Base-by-base conservation (phyloP, 2,113 vertebrate genomes). In the Corythoichthys haematopterus region DNA sequence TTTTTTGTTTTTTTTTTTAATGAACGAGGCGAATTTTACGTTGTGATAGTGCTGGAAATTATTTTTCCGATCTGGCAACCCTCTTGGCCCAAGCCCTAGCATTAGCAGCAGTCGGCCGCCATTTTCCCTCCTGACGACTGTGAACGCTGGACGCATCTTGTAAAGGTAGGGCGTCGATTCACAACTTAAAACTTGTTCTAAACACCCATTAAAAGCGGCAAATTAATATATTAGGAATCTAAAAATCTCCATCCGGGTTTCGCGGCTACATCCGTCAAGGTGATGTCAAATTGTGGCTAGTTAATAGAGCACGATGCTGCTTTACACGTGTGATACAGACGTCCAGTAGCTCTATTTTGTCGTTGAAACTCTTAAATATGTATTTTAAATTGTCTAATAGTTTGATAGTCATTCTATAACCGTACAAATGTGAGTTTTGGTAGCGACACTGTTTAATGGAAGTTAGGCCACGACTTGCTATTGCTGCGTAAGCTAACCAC, bases 121-220 rank as follows among this genome's bases (percentile, higher is more conserved):
- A 63, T 63, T 63, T 63, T 63, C 20, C 5, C 13, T n/a, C 46
- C 43, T 43, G n/a, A 63, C 59, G 59, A 14, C 11, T 43, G 16
- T 28, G 38, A 28, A 63, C 43, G 28, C 11, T n/a, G 15, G n/a
- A 2, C 3, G 55, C 55, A 6, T 36, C 33, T 55, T 55, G 7
- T 11, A 12, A 55, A 57, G 55, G 55, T 57, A 57, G 33, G 55
- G 33, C 33, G 13, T 14, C 33, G 55, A 57, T 33, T 20, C n/a
- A 35, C 43, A 28, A 45, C 10, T 0, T 4, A 12, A 20, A n/a
- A 20, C 9, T 20, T 9, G 15, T 3, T 16, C 15, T 3, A 16
- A 20, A 11, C 20, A 28, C 35, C 4, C 14, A 46, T 13, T 50
- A 55, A 55, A 33, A 15, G 6, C 33, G 3, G 9, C 20, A 2